Evolutionary conservation across 2,888 invertebrate species (phyloP).

Genomic region (Cyclophora albipunctata): DNA sequence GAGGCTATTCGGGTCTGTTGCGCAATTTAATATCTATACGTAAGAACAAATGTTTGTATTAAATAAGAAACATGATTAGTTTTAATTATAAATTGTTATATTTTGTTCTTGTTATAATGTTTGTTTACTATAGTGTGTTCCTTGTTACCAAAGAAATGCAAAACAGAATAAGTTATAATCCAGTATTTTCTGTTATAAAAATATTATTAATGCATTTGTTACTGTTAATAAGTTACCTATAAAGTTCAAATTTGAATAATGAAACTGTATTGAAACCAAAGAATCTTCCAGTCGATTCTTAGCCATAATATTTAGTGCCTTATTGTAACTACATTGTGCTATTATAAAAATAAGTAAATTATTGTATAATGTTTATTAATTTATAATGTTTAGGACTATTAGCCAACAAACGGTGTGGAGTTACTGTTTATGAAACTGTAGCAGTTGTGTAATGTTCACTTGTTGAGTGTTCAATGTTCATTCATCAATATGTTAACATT

Average conservation of each 20-base stretch:
- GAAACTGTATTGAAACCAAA: constrained; percentile 55
- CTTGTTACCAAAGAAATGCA: constrained; percentile 72
- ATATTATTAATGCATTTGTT: constrained; percentile 50
- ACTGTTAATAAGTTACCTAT: constrained; percentile 64
- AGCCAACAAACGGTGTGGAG: constrained; percentile 18
- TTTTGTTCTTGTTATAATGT: constrained; percentile 67
- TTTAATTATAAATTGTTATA: constrained; percentile 54
- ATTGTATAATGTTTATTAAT: constrained; percentile 33
- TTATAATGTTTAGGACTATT: background rate
- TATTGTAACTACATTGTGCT: constrained; percentile 20
- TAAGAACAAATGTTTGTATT: constrained; percentile 30
- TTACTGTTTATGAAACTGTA: constrained; percentile 22
- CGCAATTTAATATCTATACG: constrained; percentile 3
- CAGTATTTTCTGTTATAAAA: constrained; percentile 29
- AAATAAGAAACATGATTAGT: too few relatives aligned
- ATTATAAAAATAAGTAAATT: constrained; percentile 38
- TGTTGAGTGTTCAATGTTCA: constrained; percentile 36
- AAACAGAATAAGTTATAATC: constrained; percentile 45
- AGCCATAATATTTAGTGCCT: constrained; percentile 53
- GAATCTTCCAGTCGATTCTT: constrained; percentile 68
- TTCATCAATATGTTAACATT: constrained; percentile 20
- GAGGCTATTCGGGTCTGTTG: too few relatives aligned
- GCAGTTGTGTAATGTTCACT: constrained; percentile 16
- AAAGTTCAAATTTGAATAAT: constrained; percentile 63
- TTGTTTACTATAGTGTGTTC: constrained; percentile 62